These are phyloP conservation scores for Gryon sp. DNA, from an alignment of 1,140 invertebrate genomes.

Conservation along the genomic window DNA sequence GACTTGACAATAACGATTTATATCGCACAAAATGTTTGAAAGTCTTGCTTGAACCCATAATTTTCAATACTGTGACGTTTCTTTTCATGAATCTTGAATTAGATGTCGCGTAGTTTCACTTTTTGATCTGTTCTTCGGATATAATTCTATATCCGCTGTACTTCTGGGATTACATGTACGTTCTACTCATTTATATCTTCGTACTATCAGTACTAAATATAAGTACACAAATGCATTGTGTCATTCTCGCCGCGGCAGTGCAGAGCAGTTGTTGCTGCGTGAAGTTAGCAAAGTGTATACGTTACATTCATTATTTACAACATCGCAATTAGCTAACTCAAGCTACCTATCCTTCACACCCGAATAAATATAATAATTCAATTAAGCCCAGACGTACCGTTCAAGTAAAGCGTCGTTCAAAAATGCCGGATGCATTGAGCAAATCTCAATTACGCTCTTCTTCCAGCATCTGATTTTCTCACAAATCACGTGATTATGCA, in stretches of 20 bases:
- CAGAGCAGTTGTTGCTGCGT: too few species aligned
- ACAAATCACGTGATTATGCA: slow-evolving; percentile 10
- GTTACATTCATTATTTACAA: slow-evolving; percentile 74
- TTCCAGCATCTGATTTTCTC: slow-evolving; percentile 30
- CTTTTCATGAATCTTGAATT: slow-evolving; percentile 37
- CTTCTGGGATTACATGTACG: slow-evolving; percentile 7
- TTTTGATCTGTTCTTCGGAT: slow-evolving; percentile 41
- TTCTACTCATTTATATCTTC: slow-evolving; percentile 43
- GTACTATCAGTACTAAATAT: slow-evolving; percentile 44
- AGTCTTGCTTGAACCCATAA: slow-evolving; percentile 2
- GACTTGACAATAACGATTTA: background rate
- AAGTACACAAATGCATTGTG: slow-evolving; percentile 49
- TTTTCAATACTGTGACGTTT: slow-evolving; percentile 15
- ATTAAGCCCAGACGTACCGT: slow-evolving; percentile 69
- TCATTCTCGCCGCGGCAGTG: slow-evolving; percentile 51
- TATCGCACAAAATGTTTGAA: background rate
- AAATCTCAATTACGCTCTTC: slow-evolving; percentile 20
- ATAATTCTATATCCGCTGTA: slow-evolving; percentile 11
- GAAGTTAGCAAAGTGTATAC: slow-evolving; percentile 48
- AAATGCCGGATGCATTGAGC: slow-evolving; percentile 37
- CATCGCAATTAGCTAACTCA: slow-evolving; percentile 73
- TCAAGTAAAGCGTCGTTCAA: slow-evolving; percentile 56
- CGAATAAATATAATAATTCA: slow-evolving; percentile 77
- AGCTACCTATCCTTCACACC: slow-evolving; percentile 76
- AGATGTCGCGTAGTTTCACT: slow-evolving; percentile 1